phyloP scores from a whole-genome alignment of 2,888 invertebrate genomes.

The Trichacis sp. region DNA sequence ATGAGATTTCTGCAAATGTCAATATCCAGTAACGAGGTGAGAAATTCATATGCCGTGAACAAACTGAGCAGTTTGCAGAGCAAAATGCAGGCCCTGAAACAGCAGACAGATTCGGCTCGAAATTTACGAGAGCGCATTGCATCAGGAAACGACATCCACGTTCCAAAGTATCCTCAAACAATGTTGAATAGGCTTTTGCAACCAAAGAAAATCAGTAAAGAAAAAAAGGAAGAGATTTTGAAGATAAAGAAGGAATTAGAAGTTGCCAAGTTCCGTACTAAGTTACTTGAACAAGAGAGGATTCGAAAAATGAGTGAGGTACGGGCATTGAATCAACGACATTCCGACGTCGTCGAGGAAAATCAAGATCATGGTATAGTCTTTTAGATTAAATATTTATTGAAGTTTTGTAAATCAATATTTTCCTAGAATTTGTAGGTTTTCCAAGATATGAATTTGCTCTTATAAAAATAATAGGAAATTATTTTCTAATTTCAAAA shows the following conservation, averaged over 20 bases:
- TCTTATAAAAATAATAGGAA: too few relatives aligned
- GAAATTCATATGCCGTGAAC: conserved; percentile 79
- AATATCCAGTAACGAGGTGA: conserved; percentile 71
- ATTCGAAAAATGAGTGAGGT: conserved; percentile 76
- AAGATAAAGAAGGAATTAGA: conserved; percentile 79
- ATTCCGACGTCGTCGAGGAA: conserved; percentile 75
- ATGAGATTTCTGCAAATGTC: conserved; percentile 62
- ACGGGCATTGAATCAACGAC: conserved; percentile 75
- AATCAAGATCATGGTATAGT: conserved; percentile 80
- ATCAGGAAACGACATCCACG: conserved; percentile 65
- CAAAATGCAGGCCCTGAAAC: conserved; percentile 76
- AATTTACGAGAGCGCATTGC: conserved; percentile 68
- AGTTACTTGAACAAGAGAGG: conserved; percentile 78
- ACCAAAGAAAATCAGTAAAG: conserved; percentile 73
- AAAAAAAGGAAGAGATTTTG: conserved; percentile 75
- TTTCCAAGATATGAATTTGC: too few relatives aligned
- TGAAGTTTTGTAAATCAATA: too few relatives aligned
- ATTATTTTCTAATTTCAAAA: too few relatives aligned
- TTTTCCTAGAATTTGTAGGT: too few relatives aligned
- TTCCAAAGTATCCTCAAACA: conserved; percentile 61
- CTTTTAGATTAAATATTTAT: too few relatives aligned
- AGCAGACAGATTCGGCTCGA: conserved; percentile 74
- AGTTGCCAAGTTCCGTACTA: conserved; percentile 77
- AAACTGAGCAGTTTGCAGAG: conserved; percentile 74
- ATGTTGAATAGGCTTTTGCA: conserved; percentile 61